Base-by-base conservation (phyloP, 2,888 invertebrate genomes). In the Himalopsyche tibetana region DNA sequence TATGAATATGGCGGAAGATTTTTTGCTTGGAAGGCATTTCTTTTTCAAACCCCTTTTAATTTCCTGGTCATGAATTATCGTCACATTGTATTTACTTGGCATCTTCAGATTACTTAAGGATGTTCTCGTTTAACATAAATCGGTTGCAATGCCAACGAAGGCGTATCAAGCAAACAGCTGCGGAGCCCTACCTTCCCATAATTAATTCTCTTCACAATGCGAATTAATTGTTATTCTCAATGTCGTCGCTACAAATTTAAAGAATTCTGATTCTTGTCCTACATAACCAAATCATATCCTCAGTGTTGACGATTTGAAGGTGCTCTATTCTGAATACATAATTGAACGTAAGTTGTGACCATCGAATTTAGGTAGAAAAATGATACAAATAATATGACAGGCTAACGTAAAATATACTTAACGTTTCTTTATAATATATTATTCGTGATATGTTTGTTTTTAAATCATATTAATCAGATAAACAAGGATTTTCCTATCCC, bases 181-280 rank as follows among this genome's bases (percentile, higher is more conserved):
- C 15, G 8, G 69, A 36, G 3, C 6, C 74, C 74, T 74, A 74
- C 74, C 74, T 74, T 28, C 74, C 15, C 38, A 11, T 74, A 74
- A 74, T 74, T 74, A 74, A 74, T 74, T 74, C 74, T 74, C 74
- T 74, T 74, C 74, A 74, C 38, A 74, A 38, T 74, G 36, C 74
- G 38, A 38, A 74, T 12, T 74, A 74, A 74, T 74, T 74, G 74
- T 38, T 74, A 74, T 74, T 74, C 74, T 74, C 74, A 74, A 74
- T 74, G 74, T 74, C 74, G 74, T 2, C 15, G 36, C 15, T 36
- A 74, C 74, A 74, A 15, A 12, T 28, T 74, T 36, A 74, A 74
- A 74, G 74, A 74, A 74, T 74, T 74, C 74, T 1, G 19, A 74
- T 74, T 74, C 19, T 38, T 74, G 74, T 74, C 74, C 74, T 74